Evolutionary conservation across 1,140 invertebrate species (phyloP), one percentile per base, ranked within the genome.

Genomic region (Lepidurus couesii): DNA sequence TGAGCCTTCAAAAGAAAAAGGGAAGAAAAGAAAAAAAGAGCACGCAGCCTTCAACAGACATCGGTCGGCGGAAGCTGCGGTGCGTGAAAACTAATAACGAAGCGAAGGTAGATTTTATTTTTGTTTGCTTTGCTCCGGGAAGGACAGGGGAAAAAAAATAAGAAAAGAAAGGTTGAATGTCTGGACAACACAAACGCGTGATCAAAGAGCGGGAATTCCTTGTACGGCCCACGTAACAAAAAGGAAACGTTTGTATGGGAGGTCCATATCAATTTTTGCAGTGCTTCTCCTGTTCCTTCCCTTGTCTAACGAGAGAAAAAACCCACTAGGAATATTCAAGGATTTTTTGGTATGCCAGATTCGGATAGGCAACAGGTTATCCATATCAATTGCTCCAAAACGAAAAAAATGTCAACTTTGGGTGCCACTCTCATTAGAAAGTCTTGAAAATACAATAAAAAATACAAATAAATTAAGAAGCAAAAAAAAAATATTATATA

Each of bases 51-150:
- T 73, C 53, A 42, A 45, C 21, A 44, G 73, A 75, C 42, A 76
- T 9, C 74, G 65, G 75, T 42, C 44, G 73, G 75, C n/a, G 75
- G 74, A 77, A 75, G 75, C 24, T 45, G 78, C 42, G 78, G 73
- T 42, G 44, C 26, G 75, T 34, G 75, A 73, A 76, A 75, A 78
- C 42, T 75, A 75, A 76, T 43, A 74, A 53, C 26, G 78, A 53
- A 34, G 74, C 16, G 73, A 79, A 45, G 34, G 42, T 26, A 42
- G 5, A 24, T 34, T 34, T 34, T 34, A 34, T 34, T 4, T 34
- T 34, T 34, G 2, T 34, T 34, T 34, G 2, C 34, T 34, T 34
- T 3, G 34, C 34, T 34, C 3, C 3, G 34, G 34, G 34, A 34
- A 34, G 34, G 34, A 34, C 34, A 34, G 2, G 34, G 34, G 3